Evolutionary conservation across 2,797 vertebrate genomes (phyloP).

Genomic region (Brachyalestes nurse): DNA sequence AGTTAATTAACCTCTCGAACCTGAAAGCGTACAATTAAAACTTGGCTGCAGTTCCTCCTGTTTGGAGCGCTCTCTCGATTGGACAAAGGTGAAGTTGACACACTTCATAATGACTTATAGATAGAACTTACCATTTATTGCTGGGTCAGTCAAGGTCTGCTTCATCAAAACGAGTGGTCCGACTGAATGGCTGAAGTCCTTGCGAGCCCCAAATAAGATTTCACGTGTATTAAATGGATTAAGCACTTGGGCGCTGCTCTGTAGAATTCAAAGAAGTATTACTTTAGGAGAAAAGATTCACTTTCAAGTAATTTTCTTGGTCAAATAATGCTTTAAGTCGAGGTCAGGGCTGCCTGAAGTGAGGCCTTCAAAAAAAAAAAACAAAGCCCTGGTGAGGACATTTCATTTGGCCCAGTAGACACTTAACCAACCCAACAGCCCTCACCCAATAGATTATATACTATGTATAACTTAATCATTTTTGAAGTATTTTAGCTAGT

Average conservation of each 20-base stretch:
- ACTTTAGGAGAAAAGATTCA: not conserved
- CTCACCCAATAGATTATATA: too few species aligned
- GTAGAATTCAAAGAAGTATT: not conserved
- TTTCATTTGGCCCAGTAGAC: too few species aligned
- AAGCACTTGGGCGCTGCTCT: not conserved
- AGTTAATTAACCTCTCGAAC: conserved; percentile 9
- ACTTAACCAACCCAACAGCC: too few species aligned
- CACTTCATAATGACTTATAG: not conserved
- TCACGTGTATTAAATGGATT: not conserved
- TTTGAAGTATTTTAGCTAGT: too few species aligned
- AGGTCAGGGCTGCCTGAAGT: too few species aligned
- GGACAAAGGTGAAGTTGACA: not conserved
- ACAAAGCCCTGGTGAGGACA: too few species aligned
- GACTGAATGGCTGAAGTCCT: not conserved
- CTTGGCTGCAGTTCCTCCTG: too few species aligned
- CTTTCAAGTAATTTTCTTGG: not conserved
- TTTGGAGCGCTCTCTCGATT: not conserved
- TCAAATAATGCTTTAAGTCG: not conserved
- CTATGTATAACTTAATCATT: too few species aligned
- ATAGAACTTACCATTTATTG: not conserved
- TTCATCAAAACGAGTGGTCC: not conserved
- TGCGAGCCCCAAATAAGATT: not conserved
- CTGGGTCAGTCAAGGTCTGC: not conserved
- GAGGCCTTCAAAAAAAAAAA: too few species aligned
- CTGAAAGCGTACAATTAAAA: conserved; percentile 2